phyloP scores from a whole-genome alignment of 2,113 vertebrate species.

The Sterna hirundo region DNA sequence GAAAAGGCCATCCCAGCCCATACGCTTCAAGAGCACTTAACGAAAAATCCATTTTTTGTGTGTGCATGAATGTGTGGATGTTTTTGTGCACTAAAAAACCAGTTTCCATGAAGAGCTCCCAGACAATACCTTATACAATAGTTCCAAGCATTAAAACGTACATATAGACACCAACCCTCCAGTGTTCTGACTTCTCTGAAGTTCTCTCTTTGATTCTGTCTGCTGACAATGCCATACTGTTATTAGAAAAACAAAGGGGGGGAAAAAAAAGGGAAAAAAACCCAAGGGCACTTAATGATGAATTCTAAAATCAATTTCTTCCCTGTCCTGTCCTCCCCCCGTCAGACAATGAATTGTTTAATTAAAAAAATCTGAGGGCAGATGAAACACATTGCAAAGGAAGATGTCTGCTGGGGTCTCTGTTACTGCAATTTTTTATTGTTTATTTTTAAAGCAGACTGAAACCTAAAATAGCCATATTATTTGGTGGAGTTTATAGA shows the following conservation, averaged over 20 bases:
- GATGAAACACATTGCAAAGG: background rate
- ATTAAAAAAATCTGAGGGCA: background rate
- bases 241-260: background rate
- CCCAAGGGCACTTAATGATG: background rate
- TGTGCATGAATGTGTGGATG: background rate
- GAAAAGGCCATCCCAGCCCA: conserved; percentile 19
- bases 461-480: background rate
- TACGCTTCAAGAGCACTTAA: background rate
- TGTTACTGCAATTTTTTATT: background rate
- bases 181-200: background rate
- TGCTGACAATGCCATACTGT: background rate
- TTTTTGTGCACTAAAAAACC: background rate
- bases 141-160: background rate
- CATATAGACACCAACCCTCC: background rate
- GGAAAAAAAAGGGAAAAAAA: fast-evolving
- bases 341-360: background rate
- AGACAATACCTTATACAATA: background rate
- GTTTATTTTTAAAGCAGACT: background rate
- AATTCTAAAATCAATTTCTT: conserved; percentile 24
- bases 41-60: background rate
- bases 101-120: background rate
- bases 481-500: background rate
- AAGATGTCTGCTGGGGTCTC: background rate
- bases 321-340: background rate
- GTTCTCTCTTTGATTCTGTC: background rate